Percentiles rank a stretch among this genome's conserved stretches.
Conservation (phyloP, 2,888 invertebrate genomes). For the Laspeyria flexula region DNA sequence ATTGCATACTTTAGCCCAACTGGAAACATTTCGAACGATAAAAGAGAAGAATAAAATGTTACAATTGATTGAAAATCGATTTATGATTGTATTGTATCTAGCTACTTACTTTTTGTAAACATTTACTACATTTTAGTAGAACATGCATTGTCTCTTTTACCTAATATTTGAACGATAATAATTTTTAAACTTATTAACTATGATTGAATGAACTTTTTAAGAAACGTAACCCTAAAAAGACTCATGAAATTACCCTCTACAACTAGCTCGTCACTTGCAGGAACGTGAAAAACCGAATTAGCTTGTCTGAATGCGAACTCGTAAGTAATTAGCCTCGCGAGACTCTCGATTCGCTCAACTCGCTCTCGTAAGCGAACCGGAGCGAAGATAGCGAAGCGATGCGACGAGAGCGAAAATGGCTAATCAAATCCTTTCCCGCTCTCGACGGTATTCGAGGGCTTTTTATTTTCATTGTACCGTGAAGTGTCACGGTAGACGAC, state of each 20-base stretch:
- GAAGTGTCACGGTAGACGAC: constrained; percentile 74
- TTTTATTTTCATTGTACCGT: constrained; percentile 82
- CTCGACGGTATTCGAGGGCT: constrained; percentile 76
- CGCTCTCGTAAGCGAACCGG: constrained; percentile 80
- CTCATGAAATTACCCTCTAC: constrained; percentile 51
- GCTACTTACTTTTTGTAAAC: too few relatives aligned
- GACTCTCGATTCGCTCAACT: constrained; percentile 77
- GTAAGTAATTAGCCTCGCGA: constrained; percentile 85
- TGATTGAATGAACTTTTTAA: constrained; percentile 22
- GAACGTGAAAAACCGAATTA: constrained; percentile 82
- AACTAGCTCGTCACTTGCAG: constrained; percentile 70
- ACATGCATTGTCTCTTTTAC: too few relatives aligned
- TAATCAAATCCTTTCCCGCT: constrained; percentile 85
- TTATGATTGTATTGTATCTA: too few relatives aligned
- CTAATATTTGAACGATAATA: too few relatives aligned
- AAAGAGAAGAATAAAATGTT: neutral
- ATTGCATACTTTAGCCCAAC: constrained; percentile 29
- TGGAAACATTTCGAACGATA: neutral
- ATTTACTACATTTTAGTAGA: too few relatives aligned
- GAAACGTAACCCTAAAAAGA: constrained; percentile 44
- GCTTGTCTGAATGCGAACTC: constrained; percentile 80
- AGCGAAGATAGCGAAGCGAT: constrained; percentile 79
- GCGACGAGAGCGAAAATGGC: constrained; percentile 81
- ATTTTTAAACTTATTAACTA: too few relatives aligned
- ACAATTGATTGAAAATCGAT: too few relatives aligned